Base-by-base conservation (phyloP, 2,888 invertebrate genomes). In the Cataglyphis rosenhaueri region DNA sequence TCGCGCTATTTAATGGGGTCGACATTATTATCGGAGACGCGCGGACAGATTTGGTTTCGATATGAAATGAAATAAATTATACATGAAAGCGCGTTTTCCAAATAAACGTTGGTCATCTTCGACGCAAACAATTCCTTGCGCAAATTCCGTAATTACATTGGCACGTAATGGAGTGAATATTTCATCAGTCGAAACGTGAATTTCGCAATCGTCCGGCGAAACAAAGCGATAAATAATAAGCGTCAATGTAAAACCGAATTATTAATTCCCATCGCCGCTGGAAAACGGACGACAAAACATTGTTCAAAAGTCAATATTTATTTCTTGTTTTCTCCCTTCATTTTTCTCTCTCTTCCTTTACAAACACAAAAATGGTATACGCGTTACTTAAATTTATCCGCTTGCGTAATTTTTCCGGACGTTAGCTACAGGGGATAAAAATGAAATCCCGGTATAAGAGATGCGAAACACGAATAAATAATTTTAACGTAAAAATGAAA, bases 1-100 rank as follows among this genome's bases (percentile, higher is more conserved):
- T 75, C 57, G 52, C 70, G 79, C 81, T 74, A 81, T 84, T 87
- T 79, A 79, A 79, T 79, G 70, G 70, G 70, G 70, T 79, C 70
- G 78, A 79, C 70, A 79, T 79, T 79, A 79, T 79, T 79, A 79
- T 79, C 70, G 70, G 70, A 59, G 35, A 44, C 70, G 70, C 32
- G 18, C 32, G 18, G 59, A 18, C 18, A 41, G 25, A 25, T 78
- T 70, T 32, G 59, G 78, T 57, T 79, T 48, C 70, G 59, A 79
- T 79, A 70, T 79, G n/a, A 44, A 79, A 70, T 35, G 78, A 70
- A 79, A 44, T 79, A 70, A 79, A 70, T 79, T 79, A 79, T 52
- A 79, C 3, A 32, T 70, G 21, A 70, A 79, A 79, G 35, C 70
- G 70, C 44, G 44, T 79, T 59, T 79, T 79, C 70, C 59, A 44